Evolutionary conservation across 1,140 invertebrate species (phyloP).

Genomic region (Alviniconcha marisindica): DNA sequence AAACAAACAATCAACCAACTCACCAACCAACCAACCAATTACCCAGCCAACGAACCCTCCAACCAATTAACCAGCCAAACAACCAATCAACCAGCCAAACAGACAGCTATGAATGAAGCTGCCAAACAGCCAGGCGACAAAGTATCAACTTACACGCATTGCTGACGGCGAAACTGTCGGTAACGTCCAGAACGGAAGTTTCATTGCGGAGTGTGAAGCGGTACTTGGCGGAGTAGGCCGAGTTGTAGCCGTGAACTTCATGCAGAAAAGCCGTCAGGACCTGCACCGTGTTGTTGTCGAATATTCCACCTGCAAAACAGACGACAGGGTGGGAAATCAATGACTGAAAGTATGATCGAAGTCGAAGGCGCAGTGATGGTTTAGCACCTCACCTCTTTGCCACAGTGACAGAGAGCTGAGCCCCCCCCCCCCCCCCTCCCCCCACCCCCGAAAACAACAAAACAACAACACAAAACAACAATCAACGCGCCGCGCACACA

Average conservation of each 20-base stretch:
- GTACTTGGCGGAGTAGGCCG: slow-evolving; percentile 10
- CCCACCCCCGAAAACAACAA: neutral
- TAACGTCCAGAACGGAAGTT: slow-evolving; percentile 51
- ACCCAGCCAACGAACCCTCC: too few species aligned
- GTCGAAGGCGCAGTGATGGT: neutral
- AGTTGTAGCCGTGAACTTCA: slow-evolving; percentile 48
- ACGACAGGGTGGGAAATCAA: neutral
- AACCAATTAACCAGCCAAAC: too few species aligned
- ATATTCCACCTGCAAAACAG: slow-evolving; percentile 49
- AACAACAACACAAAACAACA: too few species aligned
- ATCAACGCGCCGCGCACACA: too few species aligned
- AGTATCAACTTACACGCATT: slow-evolving; percentile 63
- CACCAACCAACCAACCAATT: too few species aligned
- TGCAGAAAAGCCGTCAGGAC: slow-evolving; percentile 49
- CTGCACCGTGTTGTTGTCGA: slow-evolving; percentile 49
- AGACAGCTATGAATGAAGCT: too few species aligned
- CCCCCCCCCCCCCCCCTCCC: neutral
- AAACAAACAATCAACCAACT: too few species aligned
- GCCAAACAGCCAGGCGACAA: too few species aligned
- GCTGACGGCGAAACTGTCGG: slow-evolving; percentile 62
- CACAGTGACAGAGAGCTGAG: neutral
- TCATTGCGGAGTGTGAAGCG: slow-evolving; percentile 45
- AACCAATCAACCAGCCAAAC: too few species aligned
- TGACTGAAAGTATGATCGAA: neutral
- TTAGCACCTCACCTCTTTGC: neutral